phyloP scores from a whole-genome alignment of 2,888 invertebrate genomes.

The Dasysyrphus tricinctus region DNA sequence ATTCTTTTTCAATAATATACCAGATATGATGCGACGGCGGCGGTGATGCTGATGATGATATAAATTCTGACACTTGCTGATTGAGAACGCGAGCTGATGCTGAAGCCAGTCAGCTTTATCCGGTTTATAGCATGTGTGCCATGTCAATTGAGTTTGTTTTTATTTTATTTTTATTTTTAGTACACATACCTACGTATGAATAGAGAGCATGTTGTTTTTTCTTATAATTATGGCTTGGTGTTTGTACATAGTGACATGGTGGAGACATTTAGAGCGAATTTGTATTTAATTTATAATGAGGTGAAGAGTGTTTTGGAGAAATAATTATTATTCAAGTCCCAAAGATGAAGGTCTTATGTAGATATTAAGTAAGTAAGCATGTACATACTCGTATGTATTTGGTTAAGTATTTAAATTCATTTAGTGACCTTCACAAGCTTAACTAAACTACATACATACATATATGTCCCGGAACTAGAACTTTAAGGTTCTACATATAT shows the following conservation, averaged over 20 bases:
- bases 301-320: constrained; percentile 1
- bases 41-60: constrained; percentile 9
- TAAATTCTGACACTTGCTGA: constrained; percentile 18
- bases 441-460: too few species aligned
- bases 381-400: too few species aligned
- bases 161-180: background rate
- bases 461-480: too few species aligned
- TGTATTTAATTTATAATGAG: background rate
- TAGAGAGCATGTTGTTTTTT: too few species aligned
- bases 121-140: constrained; percentile 26
- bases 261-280: constrained; percentile 15
- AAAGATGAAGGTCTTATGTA: background rate
- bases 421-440: too few species aligned
- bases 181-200: too few species aligned
- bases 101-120: constrained; percentile 21
- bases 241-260: background rate
- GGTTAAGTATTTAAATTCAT: too few species aligned
- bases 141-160: constrained; percentile 28
- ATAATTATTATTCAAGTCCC: background rate
- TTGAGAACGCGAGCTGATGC: constrained; percentile 10
- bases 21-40: background rate
- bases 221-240: background rate
- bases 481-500: too few species aligned
- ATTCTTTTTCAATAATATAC: background rate
- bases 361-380: background rate